Conservation (phyloP, 2,888 invertebrate genomes). For the Andrena camellia region DNA sequence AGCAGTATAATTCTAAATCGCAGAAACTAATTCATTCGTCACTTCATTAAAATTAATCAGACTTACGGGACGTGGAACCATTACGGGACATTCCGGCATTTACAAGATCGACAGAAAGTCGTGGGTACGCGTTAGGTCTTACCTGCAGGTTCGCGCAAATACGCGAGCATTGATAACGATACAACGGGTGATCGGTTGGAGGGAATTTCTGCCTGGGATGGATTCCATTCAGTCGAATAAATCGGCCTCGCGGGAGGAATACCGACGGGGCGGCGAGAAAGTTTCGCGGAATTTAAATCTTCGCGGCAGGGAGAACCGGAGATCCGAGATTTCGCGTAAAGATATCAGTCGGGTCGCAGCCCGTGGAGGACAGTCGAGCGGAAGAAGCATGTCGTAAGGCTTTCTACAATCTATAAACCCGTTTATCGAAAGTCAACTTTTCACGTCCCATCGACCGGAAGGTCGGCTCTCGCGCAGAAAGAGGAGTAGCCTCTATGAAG, state of each 20-base stretch:
- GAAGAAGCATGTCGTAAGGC: slow-evolving; percentile 66
- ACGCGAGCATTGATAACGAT: slow-evolving; percentile 36
- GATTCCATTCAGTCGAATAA: slow-evolving; percentile 38
- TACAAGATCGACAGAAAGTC: background rate
- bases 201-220: slow-evolving; percentile 42
- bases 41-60: too few relatives aligned
- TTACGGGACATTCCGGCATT: background rate
- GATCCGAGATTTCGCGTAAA: slow-evolving; percentile 57
- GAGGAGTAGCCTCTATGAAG: slow-evolving; percentile 55
- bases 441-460: slow-evolving; percentile 47
- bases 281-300: slow-evolving; percentile 66
- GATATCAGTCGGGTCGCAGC: slow-evolving; percentile 53
- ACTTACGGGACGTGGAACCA: too few relatives aligned
- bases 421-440: slow-evolving; percentile 61
- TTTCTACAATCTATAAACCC: slow-evolving; percentile 75
- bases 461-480: slow-evolving; percentile 31
- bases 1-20: background rate
- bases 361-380: slow-evolving; percentile 46
- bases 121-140: background rate
- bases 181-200: slow-evolving; percentile 22
- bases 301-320: slow-evolving; percentile 12
- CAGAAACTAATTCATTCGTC: background rate
- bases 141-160: slow-evolving; percentile 2
- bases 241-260: slow-evolving; percentile 42
- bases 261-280: slow-evolving; percentile 41